Base-by-base conservation (phyloP, 2,113 vertebrate species). In the Empidonax traillii region DNA sequence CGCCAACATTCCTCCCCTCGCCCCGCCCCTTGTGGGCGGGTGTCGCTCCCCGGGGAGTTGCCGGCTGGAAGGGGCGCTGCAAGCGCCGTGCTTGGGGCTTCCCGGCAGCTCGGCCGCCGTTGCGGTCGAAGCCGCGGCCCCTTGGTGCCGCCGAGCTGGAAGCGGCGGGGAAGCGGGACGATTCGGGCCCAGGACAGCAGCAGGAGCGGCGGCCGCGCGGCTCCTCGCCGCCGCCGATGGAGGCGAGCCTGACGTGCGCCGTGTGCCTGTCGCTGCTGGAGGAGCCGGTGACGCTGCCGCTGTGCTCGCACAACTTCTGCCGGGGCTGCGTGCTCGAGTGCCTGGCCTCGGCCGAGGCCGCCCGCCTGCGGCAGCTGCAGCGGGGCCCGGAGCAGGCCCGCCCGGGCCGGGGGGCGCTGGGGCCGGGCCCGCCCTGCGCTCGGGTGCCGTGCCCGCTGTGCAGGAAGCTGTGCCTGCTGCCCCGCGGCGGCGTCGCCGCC, bases 221-320 rank as follows among this genome's bases (percentile, higher is more conserved):
- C 37, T 25, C 24, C 9, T 49, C 14, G 3, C 41, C 31, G 58
- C 13, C 49, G 78, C 80, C 62, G 39, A 97, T 98, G 97, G 97
- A 98, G 75, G 97, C 96, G 62, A 97, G 97, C 73, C 89, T 98
- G 92, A 98, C 97, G 24, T 98, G 97, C 39, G 97, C 97, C 30
- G 97, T 98, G 12, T 98, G 97, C 71, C 80, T 98, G 56, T 95
- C 94, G 13, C 82, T 98, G 43, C 96, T 97, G 69, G 95, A 97
- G 65, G 97, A 97, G 11, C 97, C 97, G 30, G 97, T 97, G 51
- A 98, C 97, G 49, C 93, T 98, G 58, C 97, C 97, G 12, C 53
- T 73, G 24, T 98, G 97, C 75, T 97, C 97, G 37, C 97, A 98
- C 89, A 98, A 98, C 96, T 98, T 98, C 81, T 98, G 97, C 91